These are phyloP conservation scores for Hemaris fuciformis DNA, from an alignment of 2,888 invertebrate genomes.

Conservation along the genomic window DNA sequence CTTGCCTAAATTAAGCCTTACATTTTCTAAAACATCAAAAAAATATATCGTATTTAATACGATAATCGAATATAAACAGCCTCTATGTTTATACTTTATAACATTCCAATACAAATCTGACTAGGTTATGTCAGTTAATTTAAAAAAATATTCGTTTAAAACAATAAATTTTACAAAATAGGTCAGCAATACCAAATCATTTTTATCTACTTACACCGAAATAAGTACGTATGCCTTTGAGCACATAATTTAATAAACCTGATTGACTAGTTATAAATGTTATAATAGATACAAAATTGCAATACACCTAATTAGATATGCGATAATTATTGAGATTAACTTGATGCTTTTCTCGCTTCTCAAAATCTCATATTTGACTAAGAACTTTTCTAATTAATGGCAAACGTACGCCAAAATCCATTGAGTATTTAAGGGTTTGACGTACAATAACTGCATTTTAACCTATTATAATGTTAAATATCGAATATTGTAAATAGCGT, in stretches of 20 bases:
- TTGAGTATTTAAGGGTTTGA: background rate
- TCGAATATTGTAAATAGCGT: background rate
- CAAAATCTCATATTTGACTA: background rate
- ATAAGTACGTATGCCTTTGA: conserved; percentile 34
- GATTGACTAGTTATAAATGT: conserved; percentile 16
- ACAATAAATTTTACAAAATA: conserved; percentile 16
- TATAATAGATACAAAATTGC: background rate
- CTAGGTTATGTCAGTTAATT: conserved; percentile 25
- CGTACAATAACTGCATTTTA: background rate
- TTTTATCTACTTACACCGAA: conserved; percentile 13
- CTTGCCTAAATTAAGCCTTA: background rate
- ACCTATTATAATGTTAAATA: no score
- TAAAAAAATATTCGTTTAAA: conserved; percentile 13
- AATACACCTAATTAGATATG: conserved; percentile 4
- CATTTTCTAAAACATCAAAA: conserved; percentile 22
- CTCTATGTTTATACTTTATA: conserved; percentile 28
- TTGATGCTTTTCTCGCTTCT: background rate
- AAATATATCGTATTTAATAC: conserved; percentile 28
- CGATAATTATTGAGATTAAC: background rate
- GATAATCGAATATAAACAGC: conserved; percentile 33
- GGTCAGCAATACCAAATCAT: background rate
- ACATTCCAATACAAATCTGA: conserved; percentile 32
- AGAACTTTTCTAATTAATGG: background rate
- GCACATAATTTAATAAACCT: conserved; percentile 17
- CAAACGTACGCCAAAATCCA: background rate